Conservation (phyloP, 1,140 invertebrate genomes). For the Yoshiicerus persimilis region DNA sequence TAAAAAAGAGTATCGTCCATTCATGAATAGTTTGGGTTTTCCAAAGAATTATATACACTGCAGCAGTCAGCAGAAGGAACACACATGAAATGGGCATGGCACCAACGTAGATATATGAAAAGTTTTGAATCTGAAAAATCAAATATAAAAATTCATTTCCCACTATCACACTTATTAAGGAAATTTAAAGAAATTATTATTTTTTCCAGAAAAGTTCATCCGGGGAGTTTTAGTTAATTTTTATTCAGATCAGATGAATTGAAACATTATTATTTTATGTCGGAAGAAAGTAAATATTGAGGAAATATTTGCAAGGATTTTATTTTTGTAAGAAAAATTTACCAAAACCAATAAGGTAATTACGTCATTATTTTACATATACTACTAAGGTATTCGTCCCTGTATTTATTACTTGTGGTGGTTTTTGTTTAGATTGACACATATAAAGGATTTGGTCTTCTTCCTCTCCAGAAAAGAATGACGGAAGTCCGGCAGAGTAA, state of each 20-base stretch:
- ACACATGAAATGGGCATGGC: background rate
- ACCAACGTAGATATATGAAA: background rate
- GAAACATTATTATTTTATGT: no score
- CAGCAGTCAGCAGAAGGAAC: conserved; percentile 27
- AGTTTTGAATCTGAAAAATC: background rate
- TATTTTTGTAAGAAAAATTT: background rate
- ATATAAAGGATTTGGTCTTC: background rate
- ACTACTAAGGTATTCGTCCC: background rate
- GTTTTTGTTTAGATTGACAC: background rate
- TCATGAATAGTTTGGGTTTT: conserved; percentile 31
- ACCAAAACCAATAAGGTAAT: background rate
- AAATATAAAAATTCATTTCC: background rate
- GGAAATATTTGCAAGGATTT: no score
- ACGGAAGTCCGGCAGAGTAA: background rate
- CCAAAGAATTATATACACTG: conserved; percentile 33
- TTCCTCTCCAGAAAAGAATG: background rate
- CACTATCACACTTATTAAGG: no score
- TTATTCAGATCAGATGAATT: background rate
- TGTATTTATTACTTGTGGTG: background rate
- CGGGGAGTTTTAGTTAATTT: background rate
- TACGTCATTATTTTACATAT: no score
- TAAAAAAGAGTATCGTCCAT: background rate
- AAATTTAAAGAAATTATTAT: no score
- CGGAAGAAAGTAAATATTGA: no score
- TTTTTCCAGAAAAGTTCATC: background rate